A percentile compares a stretch with the other conserved stretches of the same genome.
phyloP scores from a whole-genome alignment of 2,888 invertebrate species.

The Drosophila cracens region DNA sequence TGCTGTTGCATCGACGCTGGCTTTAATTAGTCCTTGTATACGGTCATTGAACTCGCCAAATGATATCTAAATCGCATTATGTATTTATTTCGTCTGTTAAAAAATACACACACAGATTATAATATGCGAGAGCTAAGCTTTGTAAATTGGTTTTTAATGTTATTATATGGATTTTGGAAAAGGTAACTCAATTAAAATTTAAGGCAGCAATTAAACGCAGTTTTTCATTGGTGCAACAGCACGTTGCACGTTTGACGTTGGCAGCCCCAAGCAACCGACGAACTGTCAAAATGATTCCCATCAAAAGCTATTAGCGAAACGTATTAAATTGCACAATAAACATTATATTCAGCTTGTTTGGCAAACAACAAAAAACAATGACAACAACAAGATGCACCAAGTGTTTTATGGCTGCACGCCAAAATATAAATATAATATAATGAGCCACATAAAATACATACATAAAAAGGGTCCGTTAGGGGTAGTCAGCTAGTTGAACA shows the following conservation, averaged over 20 bases:
- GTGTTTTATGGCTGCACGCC: constrained; percentile 30
- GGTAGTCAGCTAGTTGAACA: constrained; percentile 41
- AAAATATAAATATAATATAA: constrained; percentile 59
- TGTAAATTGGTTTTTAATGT: constrained; percentile 35
- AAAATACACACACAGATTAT: constrained; percentile 18
- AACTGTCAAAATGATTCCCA: constrained; percentile 59
- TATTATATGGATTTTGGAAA: constrained; percentile 47
- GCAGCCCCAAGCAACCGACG: constrained; percentile 22
- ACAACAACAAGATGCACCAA: constrained; percentile 13
- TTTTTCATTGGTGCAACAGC: constrained; percentile 34
- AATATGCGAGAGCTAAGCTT: neutral
- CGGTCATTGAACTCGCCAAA: neutral
- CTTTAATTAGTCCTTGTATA: neutral
- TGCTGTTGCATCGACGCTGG: neutral
- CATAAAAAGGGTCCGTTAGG: neutral
- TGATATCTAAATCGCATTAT: neutral
- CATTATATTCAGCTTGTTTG: constrained; percentile 56
- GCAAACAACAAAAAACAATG: constrained; percentile 29
- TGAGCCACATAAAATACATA: constrained; percentile 37
- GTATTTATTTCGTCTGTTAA: neutral
- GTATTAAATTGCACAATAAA: constrained; percentile 68
- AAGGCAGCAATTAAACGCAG: constrained; percentile 45
- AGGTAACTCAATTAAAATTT: constrained; percentile 50
- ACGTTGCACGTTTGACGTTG: neutral
- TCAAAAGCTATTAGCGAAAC: constrained; percentile 64